phyloP scores from a whole-genome alignment of 2,888 invertebrate species.

The Molanna angustata region DNA sequence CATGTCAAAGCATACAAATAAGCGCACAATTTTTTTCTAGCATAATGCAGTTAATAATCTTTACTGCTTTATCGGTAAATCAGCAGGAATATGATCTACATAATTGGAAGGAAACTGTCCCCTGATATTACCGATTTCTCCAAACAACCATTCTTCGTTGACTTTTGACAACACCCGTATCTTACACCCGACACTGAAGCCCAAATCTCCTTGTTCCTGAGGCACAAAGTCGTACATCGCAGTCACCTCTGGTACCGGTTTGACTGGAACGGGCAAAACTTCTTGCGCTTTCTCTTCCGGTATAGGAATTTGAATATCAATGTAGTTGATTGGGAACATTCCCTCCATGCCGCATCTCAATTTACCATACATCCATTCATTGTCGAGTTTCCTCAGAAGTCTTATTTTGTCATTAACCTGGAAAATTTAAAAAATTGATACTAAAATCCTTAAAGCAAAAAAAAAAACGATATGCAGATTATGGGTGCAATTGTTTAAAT shows the following conservation, averaged over 20 bases:
- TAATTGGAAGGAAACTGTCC: conserved; percentile 81
- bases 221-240: conserved; percentile 74
- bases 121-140: conserved; percentile 61
- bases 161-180: conserved; percentile 66
- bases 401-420: conserved; percentile 72
- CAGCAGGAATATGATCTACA: conserved; percentile 58
- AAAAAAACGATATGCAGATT: too few relatives aligned
- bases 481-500: too few relatives aligned
- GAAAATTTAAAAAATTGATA: conserved; percentile 38
- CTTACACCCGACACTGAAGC: conserved; percentile 44
- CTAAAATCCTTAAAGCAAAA: conserved; percentile 3
- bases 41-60: too few relatives aligned
- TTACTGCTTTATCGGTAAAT: conserved; percentile 38
- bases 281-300: conserved; percentile 42
- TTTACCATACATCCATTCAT: conserved; percentile 78
- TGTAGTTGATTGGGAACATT: conserved; percentile 78
- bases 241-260: conserved; percentile 51
- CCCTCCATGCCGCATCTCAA: conserved; percentile 66
- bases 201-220: conserved; percentile 50
- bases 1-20: too few relatives aligned
- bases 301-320: conserved; percentile 72
- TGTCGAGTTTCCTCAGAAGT: conserved; percentile 66
- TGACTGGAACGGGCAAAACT: conserved; percentile 24
- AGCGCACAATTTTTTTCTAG: too few relatives aligned
- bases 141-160: conserved; percentile 76